Base-by-base conservation (phyloP, 2,797 vertebrate genomes). In the Clamator glandarius region DNA sequence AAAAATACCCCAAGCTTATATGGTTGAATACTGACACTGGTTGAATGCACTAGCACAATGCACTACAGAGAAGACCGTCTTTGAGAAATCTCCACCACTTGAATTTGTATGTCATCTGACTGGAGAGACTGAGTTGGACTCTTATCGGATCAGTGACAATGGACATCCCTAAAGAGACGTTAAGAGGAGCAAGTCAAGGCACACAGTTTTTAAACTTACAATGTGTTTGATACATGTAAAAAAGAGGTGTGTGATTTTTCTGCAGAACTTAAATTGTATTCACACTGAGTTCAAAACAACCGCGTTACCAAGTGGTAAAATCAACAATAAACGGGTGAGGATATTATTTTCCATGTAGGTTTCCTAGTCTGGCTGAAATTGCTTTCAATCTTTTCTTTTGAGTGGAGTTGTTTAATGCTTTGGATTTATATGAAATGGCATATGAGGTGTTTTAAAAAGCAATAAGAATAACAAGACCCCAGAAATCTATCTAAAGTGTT, bases 41-140 rank as follows among this genome's bases (percentile, higher is more conserved):
- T 94, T 96, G 96, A 95, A 84, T 94, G 84, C 87, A 74, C 57
- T 95, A 96, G 95, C 92, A 93, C 93, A 94, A 91, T 92, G 96
- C 93, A 91, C 93, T 96, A 78, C 87, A 88, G 74, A 95, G 97
- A 97, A 97, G 96, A 97, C 66, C 78, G 7, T 86, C 95, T 73
- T 69, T 75, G 90, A 95, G 93, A 96, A 87, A 90, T 81, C 95
- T 89, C 36, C 97, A 97, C 86, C 94, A 67, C 95, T 75, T 80
- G 70, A 87, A 85, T 91, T 91, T 89, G 57, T 72, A 15, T 95
- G 93, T 93, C 94, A 61, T 86, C 93, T 92, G 95, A 46, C 59
- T 19, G 57, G 85, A 93, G 91, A 96, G 84, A 92, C 92, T 67
- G 96, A 82, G 80, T 72, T 21, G 94, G 91, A 50, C 93, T 91